Conservation (phyloP, 2,888 invertebrate species). For the Emmelina monodactyla region DNA sequence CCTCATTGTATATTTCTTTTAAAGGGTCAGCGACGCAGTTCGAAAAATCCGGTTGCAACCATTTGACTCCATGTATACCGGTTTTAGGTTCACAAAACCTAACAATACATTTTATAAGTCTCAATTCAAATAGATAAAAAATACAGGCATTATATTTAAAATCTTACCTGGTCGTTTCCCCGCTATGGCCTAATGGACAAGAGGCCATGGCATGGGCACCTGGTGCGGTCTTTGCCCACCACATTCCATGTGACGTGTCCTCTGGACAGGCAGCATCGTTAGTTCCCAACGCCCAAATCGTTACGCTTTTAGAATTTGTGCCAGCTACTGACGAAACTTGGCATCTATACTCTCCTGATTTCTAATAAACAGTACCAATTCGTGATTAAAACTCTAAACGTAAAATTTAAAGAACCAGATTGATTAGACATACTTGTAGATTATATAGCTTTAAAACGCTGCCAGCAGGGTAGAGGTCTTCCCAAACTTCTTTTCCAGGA, state of each 20-base stretch:
- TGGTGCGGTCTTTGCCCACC: neutral
- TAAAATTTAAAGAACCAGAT: no score
- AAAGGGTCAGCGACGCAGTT: constrained; percentile 73
- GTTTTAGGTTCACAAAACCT: constrained; percentile 58
- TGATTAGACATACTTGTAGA: constrained; percentile 75
- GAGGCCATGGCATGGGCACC: neutral
- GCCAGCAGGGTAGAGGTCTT: constrained; percentile 84
- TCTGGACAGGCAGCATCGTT: neutral
- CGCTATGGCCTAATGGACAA: neutral
- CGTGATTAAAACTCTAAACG: no score
- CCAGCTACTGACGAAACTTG: neutral
- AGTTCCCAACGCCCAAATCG: neutral
- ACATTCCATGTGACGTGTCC: neutral
- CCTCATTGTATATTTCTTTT: constrained; percentile 69
- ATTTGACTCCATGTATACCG: constrained; percentile 69
- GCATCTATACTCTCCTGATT: neutral
- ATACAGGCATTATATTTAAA: neutral
- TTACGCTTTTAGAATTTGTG: neutral
- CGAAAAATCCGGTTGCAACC: constrained; percentile 81
- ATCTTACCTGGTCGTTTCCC: neutral
- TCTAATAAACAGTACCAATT: no score
- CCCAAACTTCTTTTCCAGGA: constrained; percentile 82
- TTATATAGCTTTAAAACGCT: constrained; percentile 82
- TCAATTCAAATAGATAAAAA: no score
- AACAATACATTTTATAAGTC: no score